Conservation (phyloP, 2,797 vertebrate species). For the Chanos chanos region DNA sequence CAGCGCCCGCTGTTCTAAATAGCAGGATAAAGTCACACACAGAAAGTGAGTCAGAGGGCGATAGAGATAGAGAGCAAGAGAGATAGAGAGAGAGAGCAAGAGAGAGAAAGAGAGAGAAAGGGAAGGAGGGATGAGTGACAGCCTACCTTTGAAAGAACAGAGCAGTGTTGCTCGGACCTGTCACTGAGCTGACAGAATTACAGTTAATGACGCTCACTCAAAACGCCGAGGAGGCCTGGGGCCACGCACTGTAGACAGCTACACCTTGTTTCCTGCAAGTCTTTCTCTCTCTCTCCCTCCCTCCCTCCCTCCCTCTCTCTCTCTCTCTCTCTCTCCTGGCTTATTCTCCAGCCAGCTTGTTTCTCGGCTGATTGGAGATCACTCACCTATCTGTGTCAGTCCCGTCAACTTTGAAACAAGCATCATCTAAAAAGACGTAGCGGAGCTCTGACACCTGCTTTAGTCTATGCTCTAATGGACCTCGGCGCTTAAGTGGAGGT, state of each 20-base stretch:
- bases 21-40: constrained; percentile 25
- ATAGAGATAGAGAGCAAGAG: no score
- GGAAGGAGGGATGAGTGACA: constrained; percentile 49
- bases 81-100: no score
- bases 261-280: background rate
- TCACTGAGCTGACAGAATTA: constrained; percentile 67
- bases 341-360: background rate
- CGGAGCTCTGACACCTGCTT: background rate
- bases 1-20: constrained; percentile 7
- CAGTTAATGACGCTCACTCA: constrained; percentile 64
- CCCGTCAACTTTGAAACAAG: background rate
- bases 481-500: background rate
- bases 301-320: no score
- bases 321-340: background rate
- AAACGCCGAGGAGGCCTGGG: constrained; percentile 57
- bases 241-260: constrained; percentile 35
- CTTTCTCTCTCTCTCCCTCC: background rate
- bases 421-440: background rate
- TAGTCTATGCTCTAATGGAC: background rate
- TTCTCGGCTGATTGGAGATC: background rate
- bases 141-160: constrained; percentile 61
- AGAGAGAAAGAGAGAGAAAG: constrained; percentile 27
- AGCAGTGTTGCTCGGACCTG: constrained; percentile 54
- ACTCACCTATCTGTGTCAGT: background rate
- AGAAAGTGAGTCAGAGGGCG: no score